A percentile compares a stretch with the other conserved stretches of the same genome.
Conservation (phyloP, 2,888 invertebrate species). For the Ligdia adustata region DNA sequence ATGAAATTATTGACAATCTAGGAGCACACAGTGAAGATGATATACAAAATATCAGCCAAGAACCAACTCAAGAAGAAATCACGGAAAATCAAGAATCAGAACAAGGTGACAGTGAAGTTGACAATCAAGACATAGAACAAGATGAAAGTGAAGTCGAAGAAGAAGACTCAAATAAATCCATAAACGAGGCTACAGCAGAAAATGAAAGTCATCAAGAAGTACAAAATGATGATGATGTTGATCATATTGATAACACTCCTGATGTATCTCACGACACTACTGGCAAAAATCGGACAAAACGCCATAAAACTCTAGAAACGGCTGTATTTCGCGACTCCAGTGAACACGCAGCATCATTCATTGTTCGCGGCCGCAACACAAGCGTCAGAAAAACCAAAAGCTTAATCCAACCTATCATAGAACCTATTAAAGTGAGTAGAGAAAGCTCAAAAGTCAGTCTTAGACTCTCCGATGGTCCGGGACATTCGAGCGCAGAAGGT, state of each 20-base stretch:
- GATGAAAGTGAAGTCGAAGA: slow-evolving; percentile 20
- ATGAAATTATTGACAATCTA: no score
- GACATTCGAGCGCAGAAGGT: slow-evolving; percentile 63
- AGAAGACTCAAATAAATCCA: slow-evolving; percentile 10
- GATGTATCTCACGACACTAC: slow-evolving; percentile 54
- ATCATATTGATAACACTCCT: slow-evolving; percentile 31
- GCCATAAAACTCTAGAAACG: neutral
- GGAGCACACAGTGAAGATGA: no score
- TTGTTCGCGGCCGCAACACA: slow-evolving; percentile 48
- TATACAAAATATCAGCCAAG: slow-evolving; percentile 6
- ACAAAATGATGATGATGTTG: slow-evolving; percentile 32
- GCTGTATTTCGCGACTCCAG: neutral
- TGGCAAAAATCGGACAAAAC: slow-evolving; percentile 48
- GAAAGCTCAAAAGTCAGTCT: slow-evolving; percentile 47
- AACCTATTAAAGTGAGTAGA: slow-evolving; percentile 35
- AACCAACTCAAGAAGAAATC: neutral
- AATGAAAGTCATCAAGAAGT: slow-evolving; percentile 17
- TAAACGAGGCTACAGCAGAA: slow-evolving; percentile 8
- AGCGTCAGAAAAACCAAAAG: slow-evolving; percentile 57
- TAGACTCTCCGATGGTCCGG: slow-evolving; percentile 54
- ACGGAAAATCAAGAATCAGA: neutral
- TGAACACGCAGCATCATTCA: slow-evolving; percentile 42
- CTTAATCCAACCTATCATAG: slow-evolving; percentile 51
- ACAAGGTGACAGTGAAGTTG: slow-evolving; percentile 23
- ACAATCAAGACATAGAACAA: slow-evolving; percentile 19